Conservation (phyloP, 2,797 vertebrate genomes). For the Sarcoramphus papa region DNA sequence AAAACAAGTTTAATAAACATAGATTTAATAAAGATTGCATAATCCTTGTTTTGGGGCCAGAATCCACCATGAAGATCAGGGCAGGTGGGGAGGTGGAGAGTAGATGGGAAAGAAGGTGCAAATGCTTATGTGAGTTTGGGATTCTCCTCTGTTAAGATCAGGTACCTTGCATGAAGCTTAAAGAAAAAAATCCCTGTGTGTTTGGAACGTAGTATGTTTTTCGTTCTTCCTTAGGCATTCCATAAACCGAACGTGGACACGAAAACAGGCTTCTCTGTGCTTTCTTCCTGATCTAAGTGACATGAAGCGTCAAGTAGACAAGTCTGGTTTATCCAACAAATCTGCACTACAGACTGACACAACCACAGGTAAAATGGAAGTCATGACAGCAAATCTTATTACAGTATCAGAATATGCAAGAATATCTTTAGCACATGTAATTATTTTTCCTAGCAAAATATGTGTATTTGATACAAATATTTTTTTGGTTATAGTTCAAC, state of each 20-base stretch:
- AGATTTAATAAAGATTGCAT: background rate
- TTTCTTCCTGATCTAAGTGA: conserved; percentile 49
- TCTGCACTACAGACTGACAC: background rate
- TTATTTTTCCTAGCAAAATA: background rate
- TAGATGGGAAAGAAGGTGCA: background rate
- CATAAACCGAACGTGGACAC: conserved; percentile 80
- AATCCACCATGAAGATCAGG: background rate
- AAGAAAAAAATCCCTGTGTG: background rate
- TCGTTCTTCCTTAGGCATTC: conserved; percentile 60
- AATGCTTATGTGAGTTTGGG: background rate
- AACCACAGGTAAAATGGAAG: conserved; percentile 40
- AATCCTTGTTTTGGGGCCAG: background rate
- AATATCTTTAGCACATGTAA: background rate
- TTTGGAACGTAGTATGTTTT: background rate
- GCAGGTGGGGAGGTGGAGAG: background rate
- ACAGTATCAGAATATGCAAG: background rate
- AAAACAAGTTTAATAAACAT: background rate
- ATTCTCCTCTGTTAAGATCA: background rate
- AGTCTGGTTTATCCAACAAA: conserved; percentile 20
- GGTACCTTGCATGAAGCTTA: background rate
- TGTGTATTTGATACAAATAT: background rate
- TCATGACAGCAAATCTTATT: background rate
- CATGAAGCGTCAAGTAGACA: conserved; percentile 11
- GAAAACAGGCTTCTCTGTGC: conserved; percentile 42
- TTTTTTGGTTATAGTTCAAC: background rate